Evolutionary conservation across 2,797 vertebrate genomes (phyloP), one percentile per base, ranked within the genome.

Genomic region (Oreortyx pictus): DNA sequence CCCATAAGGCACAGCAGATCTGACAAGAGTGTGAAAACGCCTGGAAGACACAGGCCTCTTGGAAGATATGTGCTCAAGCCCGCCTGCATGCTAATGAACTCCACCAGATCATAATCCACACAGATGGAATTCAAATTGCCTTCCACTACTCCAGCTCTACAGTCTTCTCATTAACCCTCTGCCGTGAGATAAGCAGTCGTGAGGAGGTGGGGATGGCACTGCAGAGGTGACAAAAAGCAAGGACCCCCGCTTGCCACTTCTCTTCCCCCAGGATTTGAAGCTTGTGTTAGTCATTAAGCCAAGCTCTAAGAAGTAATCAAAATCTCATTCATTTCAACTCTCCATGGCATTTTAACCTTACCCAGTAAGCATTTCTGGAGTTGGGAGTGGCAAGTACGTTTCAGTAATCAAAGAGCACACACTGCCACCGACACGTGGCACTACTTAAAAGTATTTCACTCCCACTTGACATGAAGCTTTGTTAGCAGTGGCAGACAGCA

Each of bases 111-210:
- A 0, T 91, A 96, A 96, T 95, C 92, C 88, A 82, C 59, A 88
- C 27, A 62, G 64, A 91, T 57, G 64, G 54, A 86, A 94, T 96
- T 93, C 93, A 82, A 93, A 96, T 92, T 94, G 82, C 50, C 44
- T 75, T 93, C 66, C 57, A 92, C 64, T 80, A 75, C 77, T 94
- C 93, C 75, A 88, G 66, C 73, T 84, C 95, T 65, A 61, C 80
- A 82, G 59, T 82, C 74, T 79, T 95, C 89, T 88, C 93, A 91
- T 87, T 96, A 94, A 88, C 86, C 83, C 59, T 20, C 54, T 7
- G n/a, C 59, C 44, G 24, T 8, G 33, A 93, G 93, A 96, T 94
- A 93, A 88, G 81, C 64, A 89, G 82, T 31, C 19, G 8, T n/a
- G 43, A 44, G 27, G 14, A 44, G 23, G 5, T 1, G 1, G 33